These are phyloP conservation scores for Apodemia hepburni DNA, from an alignment of 2,888 invertebrate species.

Conservation along the genomic window DNA sequence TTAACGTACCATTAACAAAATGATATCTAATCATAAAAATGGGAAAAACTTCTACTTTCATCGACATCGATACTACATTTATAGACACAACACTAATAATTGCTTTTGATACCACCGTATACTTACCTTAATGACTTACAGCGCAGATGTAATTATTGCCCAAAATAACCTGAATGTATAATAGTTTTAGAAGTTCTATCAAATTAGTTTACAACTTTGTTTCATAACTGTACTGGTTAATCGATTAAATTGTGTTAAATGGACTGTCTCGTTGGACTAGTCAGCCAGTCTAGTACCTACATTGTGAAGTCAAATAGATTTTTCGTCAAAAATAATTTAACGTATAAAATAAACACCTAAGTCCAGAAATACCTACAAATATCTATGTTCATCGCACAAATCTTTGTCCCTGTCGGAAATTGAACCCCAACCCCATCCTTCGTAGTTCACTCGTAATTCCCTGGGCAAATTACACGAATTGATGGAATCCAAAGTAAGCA, in stretches of 20 bases:
- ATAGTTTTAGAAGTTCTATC: constrained; percentile 14
- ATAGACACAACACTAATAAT: constrained; percentile 4
- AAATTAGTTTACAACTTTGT: constrained; percentile 7
- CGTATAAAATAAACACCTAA: no score
- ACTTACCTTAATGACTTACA: constrained; percentile 14
- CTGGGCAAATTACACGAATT: no score
- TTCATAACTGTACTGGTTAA: not conserved
- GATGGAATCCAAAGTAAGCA: no score
- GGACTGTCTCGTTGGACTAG: not conserved
- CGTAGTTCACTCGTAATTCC: no score
- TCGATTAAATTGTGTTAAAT: not conserved
- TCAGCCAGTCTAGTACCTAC: not conserved
- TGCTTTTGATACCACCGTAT: constrained; percentile 14
- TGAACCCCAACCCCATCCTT: no score
- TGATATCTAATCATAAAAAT: no score
- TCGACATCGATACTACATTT: not conserved
- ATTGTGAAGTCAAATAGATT: no score
- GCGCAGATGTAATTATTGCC: constrained; percentile 15
- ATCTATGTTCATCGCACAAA: no score
- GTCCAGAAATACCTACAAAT: no score
- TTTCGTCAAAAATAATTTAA: no score
- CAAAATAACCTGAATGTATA: constrained; percentile 14
- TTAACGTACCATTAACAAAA: no score
- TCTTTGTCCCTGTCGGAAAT: no score
- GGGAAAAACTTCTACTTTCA: not conserved